Conservation (phyloP, 2,113 vertebrate species). For the Otocyon megalotis region DNA sequence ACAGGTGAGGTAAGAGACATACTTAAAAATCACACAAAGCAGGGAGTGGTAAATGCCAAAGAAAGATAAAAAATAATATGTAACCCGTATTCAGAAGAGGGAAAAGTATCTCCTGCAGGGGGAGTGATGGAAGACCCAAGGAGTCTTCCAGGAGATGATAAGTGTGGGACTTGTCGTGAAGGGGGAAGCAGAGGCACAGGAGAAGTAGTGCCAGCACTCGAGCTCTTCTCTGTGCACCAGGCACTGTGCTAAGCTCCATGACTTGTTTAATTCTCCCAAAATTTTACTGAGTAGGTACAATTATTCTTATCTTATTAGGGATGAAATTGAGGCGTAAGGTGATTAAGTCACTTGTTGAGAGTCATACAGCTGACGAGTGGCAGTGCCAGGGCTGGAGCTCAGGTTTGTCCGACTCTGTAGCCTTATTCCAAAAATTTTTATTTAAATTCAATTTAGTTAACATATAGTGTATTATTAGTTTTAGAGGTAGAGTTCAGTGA, state of each 20-base stretch:
- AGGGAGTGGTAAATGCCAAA: not conserved
- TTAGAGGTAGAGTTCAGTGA: not conserved
- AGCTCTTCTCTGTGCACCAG: not conserved
- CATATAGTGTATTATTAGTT: not conserved
- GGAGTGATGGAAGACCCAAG: not conserved
- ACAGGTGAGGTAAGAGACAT: not conserved
- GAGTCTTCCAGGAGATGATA: not conserved
- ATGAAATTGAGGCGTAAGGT: not conserved
- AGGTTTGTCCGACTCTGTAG: not conserved
- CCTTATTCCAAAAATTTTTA: not conserved
- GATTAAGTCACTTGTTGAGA: not conserved
- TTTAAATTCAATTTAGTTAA: not conserved
- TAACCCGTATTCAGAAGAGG: not conserved
- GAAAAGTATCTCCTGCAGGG: not conserved
- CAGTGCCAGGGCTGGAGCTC: not conserved
- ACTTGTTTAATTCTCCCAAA: not conserved
- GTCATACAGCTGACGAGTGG: not conserved
- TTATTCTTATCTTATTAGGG: not conserved
- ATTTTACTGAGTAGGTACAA: not conserved
- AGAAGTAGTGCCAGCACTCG: accelerated
- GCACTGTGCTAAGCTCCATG: not conserved
- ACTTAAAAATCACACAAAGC: not conserved
- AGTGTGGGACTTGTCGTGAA: not conserved
- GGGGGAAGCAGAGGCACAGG: not conserved
- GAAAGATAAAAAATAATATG: not conserved